Percentiles rank a stretch among this genome's conserved stretches.
phyloP scores from a whole-genome alignment of 53 echinoderm and acorn worm genomes.

The Antedon mediterranea region DNA sequence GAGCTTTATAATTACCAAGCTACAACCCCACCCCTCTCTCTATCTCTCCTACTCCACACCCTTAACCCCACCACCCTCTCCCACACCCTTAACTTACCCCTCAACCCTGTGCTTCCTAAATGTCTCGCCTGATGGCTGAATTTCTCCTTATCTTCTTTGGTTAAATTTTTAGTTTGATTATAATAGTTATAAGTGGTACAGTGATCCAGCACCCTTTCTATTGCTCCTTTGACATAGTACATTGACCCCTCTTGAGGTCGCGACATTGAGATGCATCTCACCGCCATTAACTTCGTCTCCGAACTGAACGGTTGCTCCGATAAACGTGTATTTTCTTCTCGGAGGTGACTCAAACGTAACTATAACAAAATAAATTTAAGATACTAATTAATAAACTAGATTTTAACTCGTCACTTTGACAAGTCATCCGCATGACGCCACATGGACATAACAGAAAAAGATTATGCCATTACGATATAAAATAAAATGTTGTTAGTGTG shows the following conservation, averaged over 20 bases:
- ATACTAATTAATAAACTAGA: too few species aligned
- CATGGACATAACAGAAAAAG: too few species aligned
- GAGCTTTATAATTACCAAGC: too few species aligned
- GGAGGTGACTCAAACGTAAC: conserved; percentile 66
- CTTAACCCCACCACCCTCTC: too few species aligned
- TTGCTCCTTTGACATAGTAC: conserved; percentile 71
- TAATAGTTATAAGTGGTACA: conserved; percentile 45
- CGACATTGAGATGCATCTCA: conserved; percentile 19
- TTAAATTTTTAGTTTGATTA: conserved; percentile 32
- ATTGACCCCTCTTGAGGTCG: conserved; percentile 31
- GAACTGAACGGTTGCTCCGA: conserved; percentile 75
- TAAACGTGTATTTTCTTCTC: conserved; percentile 45
- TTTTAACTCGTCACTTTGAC: too few species aligned
- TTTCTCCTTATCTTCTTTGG: conserved; percentile 17
- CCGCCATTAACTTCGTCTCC: conserved; percentile 82
- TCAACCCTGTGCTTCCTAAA: conserved; percentile 62
- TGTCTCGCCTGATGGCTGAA: conserved; percentile 31
- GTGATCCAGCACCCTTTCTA: conserved; percentile 56
- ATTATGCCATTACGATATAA: too few species aligned
- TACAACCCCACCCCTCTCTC: too few species aligned
- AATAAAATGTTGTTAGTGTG: too few species aligned
- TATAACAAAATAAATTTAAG: background rate
- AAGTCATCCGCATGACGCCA: too few species aligned
- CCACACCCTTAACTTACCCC: too few species aligned
- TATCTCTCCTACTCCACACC: too few species aligned